A percentile compares a stretch with the other conserved stretches of the same genome.
phyloP scores from a whole-genome alignment of 2,797 vertebrate genomes.

The Urophycis tenuis region DNA sequence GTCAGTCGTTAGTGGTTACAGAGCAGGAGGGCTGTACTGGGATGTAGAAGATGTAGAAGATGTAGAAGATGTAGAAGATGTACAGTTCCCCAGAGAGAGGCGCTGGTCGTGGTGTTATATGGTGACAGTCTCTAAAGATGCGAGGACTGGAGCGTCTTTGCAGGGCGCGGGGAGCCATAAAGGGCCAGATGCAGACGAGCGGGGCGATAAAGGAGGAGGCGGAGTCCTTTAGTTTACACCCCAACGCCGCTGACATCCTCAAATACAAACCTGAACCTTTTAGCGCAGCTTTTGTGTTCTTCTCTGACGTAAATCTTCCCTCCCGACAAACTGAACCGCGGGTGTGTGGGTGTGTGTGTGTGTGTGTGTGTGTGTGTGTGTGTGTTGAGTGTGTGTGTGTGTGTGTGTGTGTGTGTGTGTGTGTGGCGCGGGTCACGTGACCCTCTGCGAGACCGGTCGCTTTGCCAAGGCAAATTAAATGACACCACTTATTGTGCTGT shows the following conservation, averaged over 20 bases:
- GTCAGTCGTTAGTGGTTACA: not conserved
- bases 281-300: not conserved
- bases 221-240: not conserved
- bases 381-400: no score
- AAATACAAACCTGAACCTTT: not conserved
- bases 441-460: not conserved
- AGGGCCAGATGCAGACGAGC: not conserved
- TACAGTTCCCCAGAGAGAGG: not conserved
- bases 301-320: not conserved
- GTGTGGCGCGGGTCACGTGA: no score
- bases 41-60: not conserved
- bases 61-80: no score
- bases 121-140: not conserved
- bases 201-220: not conserved
- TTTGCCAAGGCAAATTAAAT: not conserved
- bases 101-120: not conserved
- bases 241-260: not conserved
- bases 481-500: not conserved
- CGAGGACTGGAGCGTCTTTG: not conserved
- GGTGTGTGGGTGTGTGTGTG: no score
- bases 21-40: not conserved
- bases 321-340: not conserved
- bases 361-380: no score
- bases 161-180: not conserved
- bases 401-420: no score